Percentiles rank a stretch among this genome's conserved stretches.
phyloP scores from a whole-genome alignment of 35 echinoderm and acorn worm species.

The Acanthaster planci region DNA sequence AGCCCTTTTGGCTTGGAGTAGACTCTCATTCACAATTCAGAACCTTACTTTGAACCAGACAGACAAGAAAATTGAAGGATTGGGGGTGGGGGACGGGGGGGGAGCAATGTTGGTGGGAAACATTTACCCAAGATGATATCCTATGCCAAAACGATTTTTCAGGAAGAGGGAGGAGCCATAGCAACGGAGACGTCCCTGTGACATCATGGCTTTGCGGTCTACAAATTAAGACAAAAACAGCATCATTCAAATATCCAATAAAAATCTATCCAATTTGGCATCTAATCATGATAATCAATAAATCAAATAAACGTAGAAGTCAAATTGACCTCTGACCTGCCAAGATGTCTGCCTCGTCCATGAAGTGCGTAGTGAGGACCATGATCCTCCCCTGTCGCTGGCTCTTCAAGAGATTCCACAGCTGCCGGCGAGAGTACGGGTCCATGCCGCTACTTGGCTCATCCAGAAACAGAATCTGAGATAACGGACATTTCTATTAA shows the following conservation, averaged over 20 bases:
- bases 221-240: neutral
- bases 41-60: too few relatives aligned
- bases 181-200: slow-evolving; percentile 59
- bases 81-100: too few relatives aligned
- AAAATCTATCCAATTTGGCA: too few relatives aligned
- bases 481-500: too few relatives aligned
- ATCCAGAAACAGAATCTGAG: slow-evolving; percentile 66
- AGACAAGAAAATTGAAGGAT: too few relatives aligned
- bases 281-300: too few relatives aligned
- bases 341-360: slow-evolving; percentile 82
- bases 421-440: slow-evolving; percentile 54
- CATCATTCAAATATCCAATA: too few relatives aligned
- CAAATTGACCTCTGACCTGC: slow-evolving; percentile 62
- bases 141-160: slow-evolving; percentile 81
- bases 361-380: slow-evolving; percentile 75
- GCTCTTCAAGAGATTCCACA: slow-evolving; percentile 71
- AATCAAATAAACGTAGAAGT: neutral
- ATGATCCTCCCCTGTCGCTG: slow-evolving; percentile 73
- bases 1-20: too few relatives aligned
- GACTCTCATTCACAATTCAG: too few relatives aligned
- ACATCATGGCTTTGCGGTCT: slow-evolving; percentile 85
- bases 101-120: too few relatives aligned
- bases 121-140: slow-evolving; percentile 69
- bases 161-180: slow-evolving; percentile 77
- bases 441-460: slow-evolving; percentile 83